phyloP scores from a whole-genome alignment of 2,113 vertebrate genomes.

The Numenius arquata region DNA sequence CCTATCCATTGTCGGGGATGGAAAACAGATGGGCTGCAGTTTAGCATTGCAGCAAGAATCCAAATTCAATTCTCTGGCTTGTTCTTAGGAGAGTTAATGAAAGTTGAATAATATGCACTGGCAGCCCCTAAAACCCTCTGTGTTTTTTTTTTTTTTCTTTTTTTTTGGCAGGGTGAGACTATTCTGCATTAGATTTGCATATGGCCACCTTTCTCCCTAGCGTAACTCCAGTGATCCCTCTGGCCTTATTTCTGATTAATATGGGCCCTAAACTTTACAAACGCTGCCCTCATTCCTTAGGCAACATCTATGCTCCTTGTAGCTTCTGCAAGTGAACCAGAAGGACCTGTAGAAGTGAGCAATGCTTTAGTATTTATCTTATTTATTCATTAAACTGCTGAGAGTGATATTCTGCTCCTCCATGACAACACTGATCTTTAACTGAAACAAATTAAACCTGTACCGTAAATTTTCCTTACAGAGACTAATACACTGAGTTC shows the following conservation, averaged over 20 bases:
- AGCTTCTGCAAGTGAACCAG: neutral
- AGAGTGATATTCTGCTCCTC: neutral
- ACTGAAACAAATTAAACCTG: neutral
- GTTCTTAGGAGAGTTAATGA: slow-evolving; percentile 70
- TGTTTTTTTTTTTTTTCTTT: neutral
- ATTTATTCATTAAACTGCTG: neutral
- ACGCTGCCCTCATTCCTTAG: neutral
- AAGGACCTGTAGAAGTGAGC: neutral
- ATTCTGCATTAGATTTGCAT: slow-evolving; percentile 11
- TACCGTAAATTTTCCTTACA: neutral
- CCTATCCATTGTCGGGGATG: neutral
- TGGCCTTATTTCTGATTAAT: neutral
- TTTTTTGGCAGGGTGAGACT: neutral
- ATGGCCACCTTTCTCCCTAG: neutral
- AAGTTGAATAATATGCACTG: slow-evolving; percentile 57
- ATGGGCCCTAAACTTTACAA: neutral
- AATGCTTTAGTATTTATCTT: neutral
- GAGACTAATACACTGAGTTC: neutral
- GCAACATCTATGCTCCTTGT: neutral
- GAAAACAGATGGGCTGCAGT: slow-evolving; percentile 67
- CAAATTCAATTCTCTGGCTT: slow-evolving; percentile 62
- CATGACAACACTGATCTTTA: slow-evolving; percentile 1
- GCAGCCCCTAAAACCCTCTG: slow-evolving; percentile 37
- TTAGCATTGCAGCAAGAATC: slow-evolving; percentile 57
- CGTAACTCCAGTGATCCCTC: neutral